Base-by-base conservation (phyloP, 2,888 invertebrate genomes). In the Drosophila peninsularis region DNA sequence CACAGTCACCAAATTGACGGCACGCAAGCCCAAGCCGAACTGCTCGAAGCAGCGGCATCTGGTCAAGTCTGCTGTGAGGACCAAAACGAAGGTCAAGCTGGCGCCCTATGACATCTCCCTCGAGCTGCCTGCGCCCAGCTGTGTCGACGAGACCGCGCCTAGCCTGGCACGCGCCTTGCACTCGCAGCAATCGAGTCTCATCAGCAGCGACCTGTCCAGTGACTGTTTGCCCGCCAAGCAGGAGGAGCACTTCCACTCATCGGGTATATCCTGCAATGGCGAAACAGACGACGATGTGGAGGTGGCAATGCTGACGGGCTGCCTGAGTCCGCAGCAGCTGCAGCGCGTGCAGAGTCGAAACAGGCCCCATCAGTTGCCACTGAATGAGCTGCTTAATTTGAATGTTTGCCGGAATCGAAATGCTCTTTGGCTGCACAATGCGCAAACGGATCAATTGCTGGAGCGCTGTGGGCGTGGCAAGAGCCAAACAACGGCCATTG, bases 221-320 rank as follows among this genome's bases (percentile, higher is more conserved):
- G 54, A 14, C 17, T 50, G 11, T 21, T 47, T 27, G 52, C 61
- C 19, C 0, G 3, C 11, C 30, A 54, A 54, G 21, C 78, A 57
- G 36, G 92, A 92, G 73, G 92, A 92, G 65, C 79, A 89, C 10
- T 84, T 84, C 41, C 83, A 84, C 39, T 92, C 92, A 56, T 92
- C 92, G 66, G 92, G 91, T 62, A 92, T 91, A 66, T 91, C 91
- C 47, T 91, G 91, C 75, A 91, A 90, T 62, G 90, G 90, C 24
- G 92, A 91, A 61, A 91, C 91, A 10, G 91, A 91, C 56, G 89
- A 91, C 55, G 90, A 76, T 21, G 89, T 90, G 36, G 90, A 90
- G 76, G 79, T 90, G 72, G 90, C 90, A 36, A 85, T 88, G 89
- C 78, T 90, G 10, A 89, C 89, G 3, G 90, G 85, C 41, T 73